Percentiles rank a stretch among this genome's conserved stretches.
These are phyloP conservation scores for Thinocorus orbignyianus DNA, from an alignment of 2,113 vertebrate species.

Conservation along the genomic window DNA sequence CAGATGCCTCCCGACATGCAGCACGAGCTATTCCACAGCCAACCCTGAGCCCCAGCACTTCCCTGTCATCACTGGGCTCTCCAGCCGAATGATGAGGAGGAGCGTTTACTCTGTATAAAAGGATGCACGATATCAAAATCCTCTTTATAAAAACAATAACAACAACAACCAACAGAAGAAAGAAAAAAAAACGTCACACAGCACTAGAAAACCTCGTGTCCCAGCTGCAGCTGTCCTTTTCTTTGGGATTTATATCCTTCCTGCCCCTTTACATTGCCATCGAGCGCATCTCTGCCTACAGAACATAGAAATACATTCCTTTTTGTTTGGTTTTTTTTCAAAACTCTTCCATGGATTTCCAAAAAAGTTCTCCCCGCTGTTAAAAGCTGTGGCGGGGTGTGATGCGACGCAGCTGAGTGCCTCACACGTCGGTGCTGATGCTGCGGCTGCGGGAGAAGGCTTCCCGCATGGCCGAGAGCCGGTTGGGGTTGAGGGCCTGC, in stretches of 20 bases:
- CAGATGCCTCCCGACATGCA: not conserved
- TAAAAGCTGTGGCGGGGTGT: accelerated
- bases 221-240: not conserved
- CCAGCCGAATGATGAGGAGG: accelerated
- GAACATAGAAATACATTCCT: not conserved
- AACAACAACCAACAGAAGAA: too few species aligned
- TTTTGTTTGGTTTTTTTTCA: too few species aligned
- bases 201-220: not conserved
- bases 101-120: not conserved
- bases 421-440: slow-evolving; percentile 95
- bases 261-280: not conserved
- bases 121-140: slow-evolving; percentile 42
- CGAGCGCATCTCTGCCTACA: not conserved
- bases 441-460: slow-evolving; percentile 94
- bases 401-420: accelerated
- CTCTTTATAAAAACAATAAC: slow-evolving; percentile 7
- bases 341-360: not conserved
- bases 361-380: not conserved
- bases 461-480: slow-evolving; percentile 93
- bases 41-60: accelerated
- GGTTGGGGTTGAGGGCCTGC: slow-evolving; percentile 88
- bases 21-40: not conserved
- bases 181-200: not conserved
- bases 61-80: accelerated
- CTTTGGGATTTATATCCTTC: not conserved